Evolutionary conservation across 2,888 invertebrate species (phyloP).

Genomic region (Aplocera efformata): DNA sequence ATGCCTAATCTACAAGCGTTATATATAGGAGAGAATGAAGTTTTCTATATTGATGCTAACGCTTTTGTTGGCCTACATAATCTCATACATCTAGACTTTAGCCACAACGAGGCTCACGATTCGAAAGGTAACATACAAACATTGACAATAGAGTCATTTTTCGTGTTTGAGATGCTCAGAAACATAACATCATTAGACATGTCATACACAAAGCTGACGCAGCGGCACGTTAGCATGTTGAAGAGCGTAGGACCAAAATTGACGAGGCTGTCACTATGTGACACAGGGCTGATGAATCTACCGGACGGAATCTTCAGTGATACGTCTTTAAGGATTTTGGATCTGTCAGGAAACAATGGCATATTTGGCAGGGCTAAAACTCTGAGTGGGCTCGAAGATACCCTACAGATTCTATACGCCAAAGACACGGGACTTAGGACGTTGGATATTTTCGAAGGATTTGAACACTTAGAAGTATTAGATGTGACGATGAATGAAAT

Average conservation of each 20-base stretch:
- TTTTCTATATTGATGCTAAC: conserved; percentile 54
- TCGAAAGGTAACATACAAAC: conserved; percentile 26
- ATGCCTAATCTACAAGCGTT: conserved; percentile 68
- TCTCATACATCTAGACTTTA: conserved; percentile 76
- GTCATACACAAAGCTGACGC: conserved; percentile 46
- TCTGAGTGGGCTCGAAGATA: conserved; percentile 62
- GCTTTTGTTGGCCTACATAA: conserved; percentile 59
- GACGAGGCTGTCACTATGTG: conserved; percentile 61
- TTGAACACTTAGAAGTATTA: conserved; percentile 65
- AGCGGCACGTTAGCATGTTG: conserved; percentile 36
- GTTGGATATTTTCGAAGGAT: conserved; percentile 52
- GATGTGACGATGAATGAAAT: conserved; percentile 77
- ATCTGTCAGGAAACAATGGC: conserved; percentile 77
- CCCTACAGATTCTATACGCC: conserved; percentile 66
- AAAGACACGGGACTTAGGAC: conserved; percentile 57
- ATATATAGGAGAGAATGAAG: conserved; percentile 76
- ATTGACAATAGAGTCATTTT: conserved; percentile 33
- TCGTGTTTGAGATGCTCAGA: conserved; percentile 33
- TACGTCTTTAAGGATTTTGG: conserved; percentile 67
- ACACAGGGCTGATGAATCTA: conserved; percentile 58
- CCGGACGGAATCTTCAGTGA: conserved; percentile 55
- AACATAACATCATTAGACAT: conserved; percentile 53
- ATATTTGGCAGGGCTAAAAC: conserved; percentile 47
- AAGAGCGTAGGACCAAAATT: conserved; percentile 37
- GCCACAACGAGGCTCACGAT: conserved; percentile 53